Conservation (phyloP, 2,797 vertebrate species). For the Scolopax rusticola region DNA sequence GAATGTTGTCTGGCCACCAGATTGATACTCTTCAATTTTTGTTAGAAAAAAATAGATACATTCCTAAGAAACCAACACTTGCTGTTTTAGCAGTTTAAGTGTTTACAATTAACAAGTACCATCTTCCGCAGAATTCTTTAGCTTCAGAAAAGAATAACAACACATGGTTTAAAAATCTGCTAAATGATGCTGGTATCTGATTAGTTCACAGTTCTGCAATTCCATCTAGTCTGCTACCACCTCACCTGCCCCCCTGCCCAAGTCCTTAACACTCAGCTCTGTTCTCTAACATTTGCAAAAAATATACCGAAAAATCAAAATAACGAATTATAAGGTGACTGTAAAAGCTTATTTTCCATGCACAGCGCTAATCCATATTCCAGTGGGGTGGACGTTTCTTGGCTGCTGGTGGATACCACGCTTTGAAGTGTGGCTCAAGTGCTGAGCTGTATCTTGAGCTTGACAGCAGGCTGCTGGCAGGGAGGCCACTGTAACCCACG, state of each 20-base stretch:
- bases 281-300: neutral
- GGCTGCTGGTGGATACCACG: neutral
- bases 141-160: neutral
- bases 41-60: neutral
- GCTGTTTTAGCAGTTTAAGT: neutral
- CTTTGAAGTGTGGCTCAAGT: neutral
- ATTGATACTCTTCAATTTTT: neutral
- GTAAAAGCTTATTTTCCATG: neutral
- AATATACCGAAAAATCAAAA: neutral
- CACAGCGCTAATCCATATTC: neutral
- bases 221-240: neutral
- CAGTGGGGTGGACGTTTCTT: neutral
- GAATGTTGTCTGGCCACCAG: neutral
- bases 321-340: neutral
- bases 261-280: neutral
- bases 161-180: neutral
- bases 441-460: neutral
- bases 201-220: neutral
- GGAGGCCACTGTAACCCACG: neutral
- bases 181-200: neutral
- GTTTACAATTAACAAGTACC: neutral
- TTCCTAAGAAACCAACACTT: neutral
- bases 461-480: neutral
- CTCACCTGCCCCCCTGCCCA: rapidly evolving
- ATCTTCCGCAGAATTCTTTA: neutral